phyloP scores from a whole-genome alignment of 2,888 invertebrate species.

The Scrobipalpa costella region DNA sequence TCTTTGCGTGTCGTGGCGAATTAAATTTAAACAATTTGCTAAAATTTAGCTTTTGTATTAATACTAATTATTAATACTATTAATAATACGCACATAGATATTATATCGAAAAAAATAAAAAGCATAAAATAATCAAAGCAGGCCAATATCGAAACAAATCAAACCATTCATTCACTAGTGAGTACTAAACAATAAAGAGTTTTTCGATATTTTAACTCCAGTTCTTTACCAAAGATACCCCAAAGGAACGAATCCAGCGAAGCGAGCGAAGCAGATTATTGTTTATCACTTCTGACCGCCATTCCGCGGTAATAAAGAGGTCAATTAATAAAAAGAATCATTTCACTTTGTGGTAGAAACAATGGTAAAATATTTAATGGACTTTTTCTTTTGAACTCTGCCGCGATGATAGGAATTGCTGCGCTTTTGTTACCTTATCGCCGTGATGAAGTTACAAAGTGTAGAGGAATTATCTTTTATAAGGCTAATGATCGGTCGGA shows the following conservation, averaged over 20 bases:
- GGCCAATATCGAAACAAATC: no score
- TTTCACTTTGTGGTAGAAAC: constrained; percentile 47
- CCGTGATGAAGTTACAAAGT: constrained; percentile 8
- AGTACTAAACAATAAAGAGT: no score
- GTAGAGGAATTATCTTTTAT: background rate
- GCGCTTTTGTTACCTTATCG: constrained; percentile 1
- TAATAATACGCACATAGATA: no score
- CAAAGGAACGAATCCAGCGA: constrained; percentile 41
- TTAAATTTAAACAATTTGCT: no score
- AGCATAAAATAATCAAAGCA: no score
- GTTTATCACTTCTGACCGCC: constrained; percentile 56
- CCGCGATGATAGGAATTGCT: background rate
- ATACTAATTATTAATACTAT: no score
- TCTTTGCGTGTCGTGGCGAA: no score
- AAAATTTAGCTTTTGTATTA: no score
- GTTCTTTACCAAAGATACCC: no score
- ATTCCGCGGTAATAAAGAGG: constrained; percentile 54
- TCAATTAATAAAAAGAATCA: constrained; percentile 56
- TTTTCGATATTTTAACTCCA: no score
- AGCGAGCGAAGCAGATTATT: constrained; percentile 52
- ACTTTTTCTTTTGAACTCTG: constrained; percentile 36
- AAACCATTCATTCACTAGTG: no score
- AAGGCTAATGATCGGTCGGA: background rate
- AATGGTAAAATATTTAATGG: constrained; percentile 51
- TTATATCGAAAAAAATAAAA: no score